Evolutionary conservation across 1,140 invertebrate species (phyloP).

Genomic region (Melitaea cinxia): DNA sequence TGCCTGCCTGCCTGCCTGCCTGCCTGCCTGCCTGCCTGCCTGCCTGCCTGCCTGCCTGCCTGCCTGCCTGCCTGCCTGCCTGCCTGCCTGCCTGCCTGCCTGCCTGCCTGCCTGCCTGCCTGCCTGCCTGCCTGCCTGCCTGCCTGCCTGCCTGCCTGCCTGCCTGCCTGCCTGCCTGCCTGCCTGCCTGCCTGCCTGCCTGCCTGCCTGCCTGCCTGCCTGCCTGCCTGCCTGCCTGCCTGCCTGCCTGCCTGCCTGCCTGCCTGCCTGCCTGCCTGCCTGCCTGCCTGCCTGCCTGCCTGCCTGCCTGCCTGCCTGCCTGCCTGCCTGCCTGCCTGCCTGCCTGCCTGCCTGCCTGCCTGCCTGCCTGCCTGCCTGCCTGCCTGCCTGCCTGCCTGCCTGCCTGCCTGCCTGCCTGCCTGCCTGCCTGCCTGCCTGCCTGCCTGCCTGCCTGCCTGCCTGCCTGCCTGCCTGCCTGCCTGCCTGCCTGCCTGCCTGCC

Average conservation of each 20-base stretch:
- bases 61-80: conserved; percentile 5
- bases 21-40: conserved; percentile 5
- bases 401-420: conserved; percentile 5
- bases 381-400: conserved; percentile 5
- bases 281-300: conserved; percentile 5
- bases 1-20: conserved; percentile 5
- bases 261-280: conserved; percentile 5
- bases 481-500: conserved; percentile 5
- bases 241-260: conserved; percentile 5
- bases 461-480: conserved; percentile 5
- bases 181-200: conserved; percentile 5
- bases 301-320: conserved; percentile 5
- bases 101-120: conserved; percentile 5
- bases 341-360: conserved; percentile 5
- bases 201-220: conserved; percentile 5
- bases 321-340: conserved; percentile 5
- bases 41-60: conserved; percentile 5
- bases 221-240: conserved; percentile 5
- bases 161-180: conserved; percentile 5
- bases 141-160: conserved; percentile 5
- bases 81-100: conserved; percentile 5
- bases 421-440: conserved; percentile 5
- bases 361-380: conserved; percentile 5
- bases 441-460: conserved; percentile 5
- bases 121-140: conserved; percentile 5